These are phyloP conservation scores for Pogonomyrmex barbatus DNA, from an alignment of 1,140 invertebrate genomes.

Conservation along the genomic window DNA sequence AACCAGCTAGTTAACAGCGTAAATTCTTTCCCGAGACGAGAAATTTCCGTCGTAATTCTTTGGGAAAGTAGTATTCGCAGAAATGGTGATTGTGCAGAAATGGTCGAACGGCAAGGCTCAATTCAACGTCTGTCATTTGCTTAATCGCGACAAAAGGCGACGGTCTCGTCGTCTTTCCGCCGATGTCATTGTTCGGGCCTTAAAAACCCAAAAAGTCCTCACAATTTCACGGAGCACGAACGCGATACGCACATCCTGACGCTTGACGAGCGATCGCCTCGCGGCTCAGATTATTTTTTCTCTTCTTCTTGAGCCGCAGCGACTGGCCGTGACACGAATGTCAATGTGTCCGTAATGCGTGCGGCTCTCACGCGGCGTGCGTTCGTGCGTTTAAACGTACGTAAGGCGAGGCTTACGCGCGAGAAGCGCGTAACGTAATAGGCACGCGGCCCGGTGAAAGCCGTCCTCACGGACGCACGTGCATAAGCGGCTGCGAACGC, in stretches of 20 bases:
- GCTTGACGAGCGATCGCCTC: not conserved
- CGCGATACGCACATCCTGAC: not conserved
- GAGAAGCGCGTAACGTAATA: constrained; percentile 78
- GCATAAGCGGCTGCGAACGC: constrained; percentile 9
- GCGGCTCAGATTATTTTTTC: constrained; percentile 70
- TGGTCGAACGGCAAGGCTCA: not conserved
- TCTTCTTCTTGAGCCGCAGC: constrained; percentile 78
- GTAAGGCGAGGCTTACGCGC: constrained; percentile 73
- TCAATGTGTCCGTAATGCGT: constrained; percentile 78
- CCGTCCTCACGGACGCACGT: constrained; percentile 68
- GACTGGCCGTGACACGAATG: constrained; percentile 84
- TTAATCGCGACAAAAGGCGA: not conserved
- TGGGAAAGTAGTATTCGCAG: constrained; percentile 14
- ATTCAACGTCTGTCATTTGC: not conserved
- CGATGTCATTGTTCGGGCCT: not conserved
- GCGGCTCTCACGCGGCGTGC: constrained; percentile 59
- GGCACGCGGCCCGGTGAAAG: constrained; percentile 80
- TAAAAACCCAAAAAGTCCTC: not conserved
- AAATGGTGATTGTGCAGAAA: not conserved
- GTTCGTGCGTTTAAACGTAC: constrained; percentile 76
- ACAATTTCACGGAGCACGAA: not conserved
- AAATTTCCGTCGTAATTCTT: constrained; percentile 3
- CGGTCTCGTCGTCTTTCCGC: not conserved
- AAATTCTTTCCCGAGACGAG: constrained; percentile 2
- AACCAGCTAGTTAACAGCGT: not conserved